phyloP scores from a whole-genome alignment of 1,140 invertebrate genomes.

The Leptopilina clavipes region DNA sequence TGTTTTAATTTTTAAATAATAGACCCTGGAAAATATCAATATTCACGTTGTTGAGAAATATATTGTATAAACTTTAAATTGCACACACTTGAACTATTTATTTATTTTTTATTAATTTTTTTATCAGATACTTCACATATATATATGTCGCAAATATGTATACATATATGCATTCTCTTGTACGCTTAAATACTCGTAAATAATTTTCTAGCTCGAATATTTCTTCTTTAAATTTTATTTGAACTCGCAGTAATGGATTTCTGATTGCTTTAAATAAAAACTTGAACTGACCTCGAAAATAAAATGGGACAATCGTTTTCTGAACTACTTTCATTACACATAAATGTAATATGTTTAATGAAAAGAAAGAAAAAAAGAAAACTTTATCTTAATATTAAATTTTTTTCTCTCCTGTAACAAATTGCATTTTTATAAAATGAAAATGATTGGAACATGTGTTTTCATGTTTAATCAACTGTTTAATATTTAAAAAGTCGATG shows the following conservation, averaged over 20 bases:
- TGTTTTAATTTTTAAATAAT: neutral
- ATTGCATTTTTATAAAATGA: too few species aligned
- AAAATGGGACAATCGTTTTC: neutral
- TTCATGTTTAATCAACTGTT: too few species aligned
- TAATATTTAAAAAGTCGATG: too few species aligned
- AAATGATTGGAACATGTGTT: too few species aligned
- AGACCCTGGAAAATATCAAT: neutral
- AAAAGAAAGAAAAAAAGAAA: neutral
- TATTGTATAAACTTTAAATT: too few species aligned
- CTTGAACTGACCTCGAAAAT: neutral
- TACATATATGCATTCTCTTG: neutral
- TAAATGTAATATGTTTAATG: too few species aligned
- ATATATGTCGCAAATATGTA: conserved; percentile 3
- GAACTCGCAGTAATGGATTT: conserved; percentile 4
- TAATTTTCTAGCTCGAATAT: neutral
- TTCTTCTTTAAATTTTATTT: conserved; percentile 15
- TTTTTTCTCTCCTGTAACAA: too few species aligned
- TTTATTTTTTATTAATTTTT: too few species aligned
- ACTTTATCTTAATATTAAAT: too few species aligned
- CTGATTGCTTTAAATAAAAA: conserved; percentile 17
- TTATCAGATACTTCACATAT: too few species aligned
- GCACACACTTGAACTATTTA: neutral
- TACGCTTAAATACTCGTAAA: neutral
- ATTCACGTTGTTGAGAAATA: too few species aligned
- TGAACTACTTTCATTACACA: neutral